A percentile compares a stretch with the other conserved stretches of the same genome.
Conservation (phyloP, 2,888 invertebrate species). For the Andrena flavipes region DNA sequence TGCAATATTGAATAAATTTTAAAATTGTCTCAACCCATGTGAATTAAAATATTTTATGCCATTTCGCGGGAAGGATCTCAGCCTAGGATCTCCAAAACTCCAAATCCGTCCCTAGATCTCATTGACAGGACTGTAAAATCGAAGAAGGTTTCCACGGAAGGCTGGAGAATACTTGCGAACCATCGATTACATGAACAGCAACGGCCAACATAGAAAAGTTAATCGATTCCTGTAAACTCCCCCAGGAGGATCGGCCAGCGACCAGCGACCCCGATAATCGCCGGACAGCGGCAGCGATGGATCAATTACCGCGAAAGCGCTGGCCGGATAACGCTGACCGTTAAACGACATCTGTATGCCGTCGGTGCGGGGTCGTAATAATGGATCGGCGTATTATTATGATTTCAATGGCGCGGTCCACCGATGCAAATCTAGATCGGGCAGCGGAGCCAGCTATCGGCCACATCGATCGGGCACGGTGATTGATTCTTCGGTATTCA, state of each 20-base stretch:
- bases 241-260: neutral
- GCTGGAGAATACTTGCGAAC: no score
- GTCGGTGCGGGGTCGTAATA: constrained; percentile 55
- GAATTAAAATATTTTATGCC: no score
- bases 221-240: neutral
- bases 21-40: no score
- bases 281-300: constrained; percentile 20
- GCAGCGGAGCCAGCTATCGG: constrained; percentile 61
- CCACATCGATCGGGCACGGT: constrained; percentile 69
- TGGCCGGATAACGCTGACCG: constrained; percentile 26
- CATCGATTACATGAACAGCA: no score
- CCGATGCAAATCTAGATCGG: constrained; percentile 73
- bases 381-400: constrained; percentile 73
- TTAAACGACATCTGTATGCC: constrained; percentile 58
- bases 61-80: no score
- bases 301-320: constrained; percentile 54
- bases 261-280: constrained; percentile 12
- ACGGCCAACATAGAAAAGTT: no score
- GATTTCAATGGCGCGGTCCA: constrained; percentile 73
- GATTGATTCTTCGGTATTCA: constrained; percentile 77
- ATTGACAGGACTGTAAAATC: no score
- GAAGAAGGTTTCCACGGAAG: no score
- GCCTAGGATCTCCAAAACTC: no score
- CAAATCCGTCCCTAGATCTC: no score
- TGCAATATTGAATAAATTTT: no score